Evolutionary conservation across 2,797 vertebrate species (phyloP).

Genomic region (Leuciscus waleckii): DNA sequence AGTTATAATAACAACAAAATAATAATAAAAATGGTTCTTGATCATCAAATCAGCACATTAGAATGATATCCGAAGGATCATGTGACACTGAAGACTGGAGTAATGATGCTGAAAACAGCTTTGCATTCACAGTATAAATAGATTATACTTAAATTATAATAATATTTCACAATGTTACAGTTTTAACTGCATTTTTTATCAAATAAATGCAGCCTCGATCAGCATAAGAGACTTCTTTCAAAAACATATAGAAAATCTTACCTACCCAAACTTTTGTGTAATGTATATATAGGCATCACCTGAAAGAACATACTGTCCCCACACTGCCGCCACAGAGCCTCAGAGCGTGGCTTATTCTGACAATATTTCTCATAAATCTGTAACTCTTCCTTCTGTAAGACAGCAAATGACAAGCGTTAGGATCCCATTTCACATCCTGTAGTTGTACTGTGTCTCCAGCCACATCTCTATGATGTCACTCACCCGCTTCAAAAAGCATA

Average conservation of each 20-base stretch:
- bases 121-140: neutral
- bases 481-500: slow-evolving; percentile 94
- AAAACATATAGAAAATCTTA: neutral
- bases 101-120: neutral
- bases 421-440: slow-evolving; percentile 7
- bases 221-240: neutral
- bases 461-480: slow-evolving; percentile 62
- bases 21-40: neutral
- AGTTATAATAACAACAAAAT: neutral
- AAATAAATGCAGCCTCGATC: too few relatives aligned
- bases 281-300: slow-evolving; percentile 70
- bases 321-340: slow-evolving; percentile 93
- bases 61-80: neutral
- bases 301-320: slow-evolving; percentile 94
- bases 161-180: neutral
- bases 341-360: slow-evolving; percentile 93
- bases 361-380: slow-evolving; percentile 97
- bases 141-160: neutral
- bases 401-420: slow-evolving; percentile 52
- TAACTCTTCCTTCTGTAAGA: slow-evolving; percentile 91
- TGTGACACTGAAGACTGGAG: neutral
- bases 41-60: neutral
- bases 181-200: neutral
- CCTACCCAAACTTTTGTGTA: neutral
- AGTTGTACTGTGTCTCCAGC: neutral